phyloP scores from a whole-genome alignment of 2,888 invertebrate genomes.

The Aromia moschata region DNA sequence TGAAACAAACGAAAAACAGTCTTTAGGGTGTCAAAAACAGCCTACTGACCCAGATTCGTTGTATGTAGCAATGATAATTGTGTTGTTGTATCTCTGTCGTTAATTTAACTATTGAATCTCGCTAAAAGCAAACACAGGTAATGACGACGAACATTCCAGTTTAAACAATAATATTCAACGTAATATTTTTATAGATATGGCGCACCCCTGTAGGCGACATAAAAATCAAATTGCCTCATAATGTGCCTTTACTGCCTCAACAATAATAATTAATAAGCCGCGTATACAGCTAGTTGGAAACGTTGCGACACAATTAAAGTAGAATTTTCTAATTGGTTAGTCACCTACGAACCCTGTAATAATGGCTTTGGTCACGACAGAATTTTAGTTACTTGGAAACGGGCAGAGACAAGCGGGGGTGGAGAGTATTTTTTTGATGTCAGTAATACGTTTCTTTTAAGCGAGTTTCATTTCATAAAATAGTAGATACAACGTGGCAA shows the following conservation, averaged over 20 bases:
- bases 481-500: too few relatives aligned
- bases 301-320: conserved; percentile 24
- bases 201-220: neutral
- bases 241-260: neutral
- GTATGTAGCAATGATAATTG: too few relatives aligned
- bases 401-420: too few relatives aligned
- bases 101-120: neutral
- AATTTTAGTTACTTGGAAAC: too few relatives aligned
- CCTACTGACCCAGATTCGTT: too few relatives aligned
- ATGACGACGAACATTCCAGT: neutral
- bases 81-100: too few relatives aligned
- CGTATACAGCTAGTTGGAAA: neutral
- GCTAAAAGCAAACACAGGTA: neutral
- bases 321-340: conserved; percentile 27
- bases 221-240: neutral
- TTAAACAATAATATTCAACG: neutral
- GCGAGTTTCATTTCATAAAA: too few relatives aligned
- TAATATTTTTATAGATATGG: neutral
- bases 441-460: too few relatives aligned
- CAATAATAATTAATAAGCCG: neutral
- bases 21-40: too few relatives aligned
- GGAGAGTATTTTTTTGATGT: too few relatives aligned
- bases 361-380: conserved; percentile 13
- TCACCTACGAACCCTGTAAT: conserved; percentile 26
- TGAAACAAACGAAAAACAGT: too few relatives aligned